Evolutionary conservation across 2,797 vertebrate genomes (phyloP).

Genomic region (Pteronotus mesoamericanus): DNA sequence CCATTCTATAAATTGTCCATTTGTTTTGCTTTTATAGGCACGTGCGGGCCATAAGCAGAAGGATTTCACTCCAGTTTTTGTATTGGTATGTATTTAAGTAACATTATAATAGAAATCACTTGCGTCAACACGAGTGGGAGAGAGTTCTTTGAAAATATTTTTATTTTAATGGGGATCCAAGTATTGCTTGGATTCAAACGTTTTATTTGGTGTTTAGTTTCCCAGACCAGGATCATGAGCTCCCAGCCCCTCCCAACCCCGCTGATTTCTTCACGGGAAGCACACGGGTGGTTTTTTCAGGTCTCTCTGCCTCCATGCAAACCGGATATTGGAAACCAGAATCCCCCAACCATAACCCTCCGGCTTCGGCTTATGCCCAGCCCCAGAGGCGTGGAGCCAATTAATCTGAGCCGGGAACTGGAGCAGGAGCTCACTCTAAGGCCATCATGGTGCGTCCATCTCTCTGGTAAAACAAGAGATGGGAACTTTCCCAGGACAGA

Average conservation of each 20-base stretch:
- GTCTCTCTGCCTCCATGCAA: accelerated
- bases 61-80: background rate
- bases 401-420: background rate
- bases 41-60: slow-evolving; percentile 1
- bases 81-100: background rate
- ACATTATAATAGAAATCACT: background rate
- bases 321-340: background rate
- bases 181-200: background rate
- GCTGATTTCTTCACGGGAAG: background rate
- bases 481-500: background rate
- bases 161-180: background rate
- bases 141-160: background rate
- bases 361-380: background rate
- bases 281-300: background rate
- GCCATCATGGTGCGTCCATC: accelerated
- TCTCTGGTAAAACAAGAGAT: background rate
- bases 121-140: background rate
- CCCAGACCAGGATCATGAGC: background rate
- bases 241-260: background rate
- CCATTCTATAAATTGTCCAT: slow-evolving; percentile 44
- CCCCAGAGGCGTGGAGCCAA: background rate
- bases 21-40: slow-evolving; percentile 58
- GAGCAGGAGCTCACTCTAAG: background rate
- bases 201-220: background rate
- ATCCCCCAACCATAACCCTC: background rate